These are phyloP conservation scores for Cloeon dipterum DNA, from an alignment of 2,888 invertebrate species.

Conservation along the genomic window DNA sequence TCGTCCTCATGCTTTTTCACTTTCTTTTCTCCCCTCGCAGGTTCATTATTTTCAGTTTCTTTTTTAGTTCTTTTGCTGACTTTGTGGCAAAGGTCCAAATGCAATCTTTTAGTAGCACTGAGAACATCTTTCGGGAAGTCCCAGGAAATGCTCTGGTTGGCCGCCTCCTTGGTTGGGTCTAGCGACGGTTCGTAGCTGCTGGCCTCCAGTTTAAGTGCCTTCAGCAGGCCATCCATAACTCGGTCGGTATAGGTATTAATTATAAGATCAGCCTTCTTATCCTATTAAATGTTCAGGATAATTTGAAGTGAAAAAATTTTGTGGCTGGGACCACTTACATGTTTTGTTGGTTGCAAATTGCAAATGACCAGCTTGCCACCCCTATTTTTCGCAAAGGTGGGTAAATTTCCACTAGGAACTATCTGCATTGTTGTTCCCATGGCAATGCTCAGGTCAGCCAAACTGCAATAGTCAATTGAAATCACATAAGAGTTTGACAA, in stretches of 20 bases:
- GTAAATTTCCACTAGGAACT: conserved; percentile 85
- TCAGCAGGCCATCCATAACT: conserved; percentile 49
- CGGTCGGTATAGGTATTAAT: conserved; percentile 79
- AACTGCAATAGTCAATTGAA: conserved; percentile 33
- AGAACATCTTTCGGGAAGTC: too few species aligned
- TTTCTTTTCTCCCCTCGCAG: too few species aligned
- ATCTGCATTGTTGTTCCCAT: conserved; percentile 97
- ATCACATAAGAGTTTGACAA: conserved; percentile 5
- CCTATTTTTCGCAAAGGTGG: conserved; percentile 60
- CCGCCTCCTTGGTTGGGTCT: neutral
- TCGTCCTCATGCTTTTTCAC: too few species aligned
- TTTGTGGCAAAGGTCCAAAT: too few species aligned
- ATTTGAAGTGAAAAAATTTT: neutral
- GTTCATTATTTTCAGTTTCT: too few species aligned
- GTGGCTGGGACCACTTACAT: conserved; percentile 33
- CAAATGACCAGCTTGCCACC: conserved; percentile 79
- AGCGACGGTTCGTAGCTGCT: neutral
- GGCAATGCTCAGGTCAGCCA: conserved; percentile 81
- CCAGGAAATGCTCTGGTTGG: neutral
- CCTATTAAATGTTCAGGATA: conserved; percentile 27
- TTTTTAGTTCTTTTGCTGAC: too few species aligned
- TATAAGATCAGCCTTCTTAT: conserved; percentile 71
- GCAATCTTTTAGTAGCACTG: too few species aligned
- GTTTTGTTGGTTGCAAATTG: conserved; percentile 94
- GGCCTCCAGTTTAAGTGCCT: conserved; percentile 17